A percentile compares a stretch with the other conserved stretches of the same genome.
Conservation (phyloP, 2,797 vertebrate genomes). For the Lepidocolaptes lacrymiger region DNA sequence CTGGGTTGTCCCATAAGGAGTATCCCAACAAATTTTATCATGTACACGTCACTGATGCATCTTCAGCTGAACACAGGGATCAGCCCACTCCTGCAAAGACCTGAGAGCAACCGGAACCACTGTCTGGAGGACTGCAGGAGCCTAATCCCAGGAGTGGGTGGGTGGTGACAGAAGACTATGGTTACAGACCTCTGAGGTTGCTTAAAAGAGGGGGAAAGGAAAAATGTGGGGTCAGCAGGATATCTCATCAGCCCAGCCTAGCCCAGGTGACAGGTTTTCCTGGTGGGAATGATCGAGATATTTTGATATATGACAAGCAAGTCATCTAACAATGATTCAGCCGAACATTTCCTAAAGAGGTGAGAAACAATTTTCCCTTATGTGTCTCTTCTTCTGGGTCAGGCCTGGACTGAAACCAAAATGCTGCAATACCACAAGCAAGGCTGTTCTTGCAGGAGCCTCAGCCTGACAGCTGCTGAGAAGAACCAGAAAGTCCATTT, state of each 20-base stretch:
- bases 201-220: neutral
- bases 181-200: neutral
- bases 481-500: slow-evolving; percentile 18
- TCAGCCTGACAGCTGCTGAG: neutral
- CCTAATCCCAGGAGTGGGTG: neutral
- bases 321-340: accelerated
- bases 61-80: neutral
- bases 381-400: neutral
- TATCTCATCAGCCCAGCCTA: neutral
- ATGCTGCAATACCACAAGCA: neutral
- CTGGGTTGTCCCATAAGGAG: neutral
- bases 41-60: neutral
- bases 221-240: neutral
- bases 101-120: accelerated
- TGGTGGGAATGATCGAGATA: accelerated
- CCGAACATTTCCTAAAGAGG: neutral
- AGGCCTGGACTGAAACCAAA: neutral
- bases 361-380: neutral
- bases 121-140: neutral
- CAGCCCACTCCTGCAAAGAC: neutral
- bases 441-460: neutral
- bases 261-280: neutral
- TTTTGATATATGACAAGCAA: neutral
- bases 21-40: neutral
- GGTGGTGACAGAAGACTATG: neutral